Evolutionary conservation across 2,888 invertebrate genomes (phyloP).

Genomic region (Limnephilus rhombicus): DNA sequence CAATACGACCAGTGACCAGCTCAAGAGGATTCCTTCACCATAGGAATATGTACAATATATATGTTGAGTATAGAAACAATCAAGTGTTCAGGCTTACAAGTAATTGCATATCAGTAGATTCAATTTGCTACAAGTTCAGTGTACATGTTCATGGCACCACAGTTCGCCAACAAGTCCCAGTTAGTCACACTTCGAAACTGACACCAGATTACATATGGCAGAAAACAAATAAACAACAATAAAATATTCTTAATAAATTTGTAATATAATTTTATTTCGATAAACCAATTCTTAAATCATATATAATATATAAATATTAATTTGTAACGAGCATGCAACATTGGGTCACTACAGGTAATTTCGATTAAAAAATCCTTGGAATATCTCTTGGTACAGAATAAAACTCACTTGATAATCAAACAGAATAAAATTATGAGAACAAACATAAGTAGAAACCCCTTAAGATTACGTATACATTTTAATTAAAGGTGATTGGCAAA

Average conservation of each 20-base stretch:
- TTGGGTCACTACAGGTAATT: conserved; percentile 24
- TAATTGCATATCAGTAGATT: conserved; percentile 59
- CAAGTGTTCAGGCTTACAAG: conserved; percentile 2
- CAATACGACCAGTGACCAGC: neutral
- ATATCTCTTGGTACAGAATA: conserved; percentile 42
- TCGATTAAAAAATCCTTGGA: conserved; percentile 22
- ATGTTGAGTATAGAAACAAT: neutral
- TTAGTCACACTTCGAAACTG: conserved; percentile 14
- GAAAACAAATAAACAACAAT: conserved; percentile 51
- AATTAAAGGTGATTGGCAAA: conserved; percentile 12
- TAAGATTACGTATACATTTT: conserved; percentile 11
- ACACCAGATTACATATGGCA: conserved; percentile 47
- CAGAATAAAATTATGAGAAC: conserved; percentile 47
- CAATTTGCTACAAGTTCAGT: conserved; percentile 47
- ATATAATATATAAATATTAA: conserved; percentile 49
- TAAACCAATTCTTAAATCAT: conserved; percentile 51
- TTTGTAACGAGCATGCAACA: conserved; percentile 47
- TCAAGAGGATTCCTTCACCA: conserved; percentile 59
- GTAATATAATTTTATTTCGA: conserved; percentile 50
- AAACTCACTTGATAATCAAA: conserved; percentile 42
- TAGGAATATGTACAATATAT: conserved; percentile 25
- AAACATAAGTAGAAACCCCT: conserved; percentile 34
- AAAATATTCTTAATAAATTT: conserved; percentile 52
- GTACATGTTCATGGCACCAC: conserved; percentile 32
- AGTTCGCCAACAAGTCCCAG: neutral